phyloP scores from a whole-genome alignment of 1,140 invertebrate genomes.

The Drosophila tropicalis region DNA sequence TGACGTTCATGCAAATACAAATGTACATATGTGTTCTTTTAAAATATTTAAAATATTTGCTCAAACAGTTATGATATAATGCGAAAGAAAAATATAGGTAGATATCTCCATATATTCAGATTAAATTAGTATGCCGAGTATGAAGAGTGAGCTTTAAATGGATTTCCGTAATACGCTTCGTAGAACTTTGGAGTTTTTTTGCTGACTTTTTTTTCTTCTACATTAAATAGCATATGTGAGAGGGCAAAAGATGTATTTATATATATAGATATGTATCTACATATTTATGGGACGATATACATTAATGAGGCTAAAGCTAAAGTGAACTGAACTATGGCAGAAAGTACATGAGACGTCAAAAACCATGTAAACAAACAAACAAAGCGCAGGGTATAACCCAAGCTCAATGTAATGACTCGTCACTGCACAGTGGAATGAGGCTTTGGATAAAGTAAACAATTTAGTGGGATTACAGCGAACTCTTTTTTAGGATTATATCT shows the following conservation, averaged over 20 bases:
- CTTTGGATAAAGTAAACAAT: background rate
- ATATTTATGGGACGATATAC: background rate
- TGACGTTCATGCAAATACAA: conserved; percentile 32
- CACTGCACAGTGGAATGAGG: background rate
- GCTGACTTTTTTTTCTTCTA: too few species aligned
- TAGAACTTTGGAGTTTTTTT: conserved; percentile 20
- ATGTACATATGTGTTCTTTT: conserved; percentile 11
- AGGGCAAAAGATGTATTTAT: background rate
- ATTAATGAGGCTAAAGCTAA: conserved; percentile 2
- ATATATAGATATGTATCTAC: background rate
- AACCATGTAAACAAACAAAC: conserved; percentile 42
- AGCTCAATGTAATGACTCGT: conserved; percentile 21
- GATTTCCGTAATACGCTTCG: conserved; percentile 38
- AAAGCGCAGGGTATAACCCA: conserved; percentile 42
- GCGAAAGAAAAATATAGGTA: background rate
- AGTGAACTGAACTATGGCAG: conserved; percentile 26
- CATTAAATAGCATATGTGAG: too few species aligned
- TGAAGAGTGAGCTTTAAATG: conserved; percentile 33
- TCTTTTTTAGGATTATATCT: too few species aligned
- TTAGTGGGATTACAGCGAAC: too few species aligned
- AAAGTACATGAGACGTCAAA: background rate
- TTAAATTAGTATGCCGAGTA: conserved; percentile 20
- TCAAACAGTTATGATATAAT: conserved; percentile 19
- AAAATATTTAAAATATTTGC: conserved; percentile 45
- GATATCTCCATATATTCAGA: too few species aligned